Base-by-base conservation (phyloP, 2,113 vertebrate genomes). In the Ailurus styani region DNA sequence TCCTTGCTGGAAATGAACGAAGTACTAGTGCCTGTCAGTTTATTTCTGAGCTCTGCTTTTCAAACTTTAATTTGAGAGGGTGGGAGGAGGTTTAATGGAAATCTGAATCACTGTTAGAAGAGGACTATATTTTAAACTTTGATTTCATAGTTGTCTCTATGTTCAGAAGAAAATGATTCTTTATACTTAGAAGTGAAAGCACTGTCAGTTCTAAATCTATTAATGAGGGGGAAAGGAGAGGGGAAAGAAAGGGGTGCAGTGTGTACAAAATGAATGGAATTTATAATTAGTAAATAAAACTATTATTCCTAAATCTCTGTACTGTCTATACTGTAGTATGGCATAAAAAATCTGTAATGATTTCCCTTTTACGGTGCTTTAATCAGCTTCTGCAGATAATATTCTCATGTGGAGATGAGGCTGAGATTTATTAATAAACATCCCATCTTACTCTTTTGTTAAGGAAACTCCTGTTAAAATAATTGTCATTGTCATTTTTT, bases 1-100 rank as follows among this genome's bases (percentile, higher is more conserved):
- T 98, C 96, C 97, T 97, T 94, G 93, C 91, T 97, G 97, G 90
- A 97, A 98, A 95, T 97, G 97, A 98, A 62, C 54, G 84, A 55
- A 98, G 90, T 82, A 85, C 66, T 68, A 87, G 88, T 95, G 96
- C 89, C 81, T 98, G 94, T 97, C 97, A 96, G 95, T 96, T 97
- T 94, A 83, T 97, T 98, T 97, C 79, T 89, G 96, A 97, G 92
- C 85, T 94, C 54, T 96, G 96, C 97, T 97, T 98, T 98, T 98
- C 98, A 98, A 98, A 98, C 83, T 97, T 97, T 97, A 98, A 98
- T 98, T 98, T 98, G 93, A 97, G 82, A 97, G 47, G 92, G 97
- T 96, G 81, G 97, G 95, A 95, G 97, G 96, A 96, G 90, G 93
- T 73, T 96, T 97, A 96, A 97, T 98, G 97, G 97, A 97, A 98